Evolutionary conservation across 2,797 vertebrate species (phyloP), one percentile per base, ranked within the genome.

Genomic region (Anolis apletophallus): DNA sequence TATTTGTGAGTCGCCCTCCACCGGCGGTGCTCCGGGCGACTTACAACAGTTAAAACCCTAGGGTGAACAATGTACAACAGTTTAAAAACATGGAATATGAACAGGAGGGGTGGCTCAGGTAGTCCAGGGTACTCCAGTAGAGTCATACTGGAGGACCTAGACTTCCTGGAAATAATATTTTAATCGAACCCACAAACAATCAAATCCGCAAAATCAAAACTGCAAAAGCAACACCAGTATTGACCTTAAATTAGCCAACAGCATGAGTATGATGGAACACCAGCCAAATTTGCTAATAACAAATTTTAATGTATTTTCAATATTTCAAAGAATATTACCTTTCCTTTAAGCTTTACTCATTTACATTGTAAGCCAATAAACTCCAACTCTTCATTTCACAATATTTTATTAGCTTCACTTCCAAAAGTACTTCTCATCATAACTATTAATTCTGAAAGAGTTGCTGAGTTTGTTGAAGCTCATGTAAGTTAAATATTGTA

Each of bases 191-290:
- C 46, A 46, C 7, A 8, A 46, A 7, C 46, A 46, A 46, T 46
- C 5, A 46, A 46, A 46, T 46, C 46, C 7, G 46, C 3, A 46
- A 46, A 46, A 46, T 46, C 46, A 46, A 46, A 46, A 46, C 7
- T 46, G 46, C 46, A 46, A 46, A 46, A 5, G 46, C 29, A 87
- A 7, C 57, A 36, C 46, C 67, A 68, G 80, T 61, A 73, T 86
- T 72, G 11, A 72, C 85, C 85, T 26, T 84, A 10, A 52, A 67
- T 91, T 78, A 90, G 69, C 12, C 1, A 81, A n/a, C 10, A 26
- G 16, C 61, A n/a, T 75, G 13, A 76, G 57, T 57, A 91, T 79
- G 61, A 91, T 78, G 57, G 10, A 91, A 21, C 61, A 61, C 81
- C 32, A 74, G 32, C 2, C 80, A 17, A 88, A 34, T 40, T 0